phyloP scores from a whole-genome alignment of 2,888 invertebrate species.

The Philopedon plagiatum region DNA sequence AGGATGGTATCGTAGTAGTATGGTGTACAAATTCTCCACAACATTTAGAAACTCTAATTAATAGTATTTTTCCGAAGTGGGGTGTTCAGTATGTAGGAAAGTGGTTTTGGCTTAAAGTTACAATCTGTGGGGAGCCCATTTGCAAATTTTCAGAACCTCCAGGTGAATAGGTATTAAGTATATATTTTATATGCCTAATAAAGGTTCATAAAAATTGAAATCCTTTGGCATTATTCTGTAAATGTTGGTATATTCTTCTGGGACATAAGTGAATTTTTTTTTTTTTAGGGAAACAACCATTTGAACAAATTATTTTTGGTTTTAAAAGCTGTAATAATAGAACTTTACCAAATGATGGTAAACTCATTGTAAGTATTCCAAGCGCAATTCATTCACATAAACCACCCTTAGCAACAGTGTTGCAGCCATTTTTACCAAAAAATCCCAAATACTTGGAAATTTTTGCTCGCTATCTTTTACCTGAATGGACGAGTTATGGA shows the following conservation, averaged over 20 bases:
- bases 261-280: not conserved
- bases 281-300: slow-evolving; percentile 82
- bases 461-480: slow-evolving; percentile 91
- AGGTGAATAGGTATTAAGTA: slow-evolving; percentile 63
- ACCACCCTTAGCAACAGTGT: slow-evolving; percentile 86
- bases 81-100: slow-evolving; percentile 78
- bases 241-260: too few species aligned
- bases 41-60: slow-evolving; percentile 78
- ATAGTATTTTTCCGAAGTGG: slow-evolving; percentile 86
- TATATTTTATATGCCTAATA: too few species aligned
- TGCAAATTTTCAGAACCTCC: slow-evolving; percentile 74
- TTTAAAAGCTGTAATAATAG: slow-evolving; percentile 57
- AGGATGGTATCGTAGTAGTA: slow-evolving; percentile 81
- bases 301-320: slow-evolving; percentile 84
- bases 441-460: slow-evolving; percentile 84
- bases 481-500: slow-evolving; percentile 89
- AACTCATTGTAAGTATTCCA: slow-evolving; percentile 86
- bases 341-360: slow-evolving; percentile 65
- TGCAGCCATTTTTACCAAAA: slow-evolving; percentile 73
- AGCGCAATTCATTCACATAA: slow-evolving; percentile 96
- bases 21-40: slow-evolving; percentile 93
- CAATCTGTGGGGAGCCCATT: slow-evolving; percentile 55
- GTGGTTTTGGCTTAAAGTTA: slow-evolving; percentile 92
- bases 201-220: too few species aligned
- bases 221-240: too few species aligned